Evolutionary conservation across 2,113 vertebrate genomes (phyloP), one percentile per base, ranked within the genome.

Genomic region (Ochotona princeps): DNA sequence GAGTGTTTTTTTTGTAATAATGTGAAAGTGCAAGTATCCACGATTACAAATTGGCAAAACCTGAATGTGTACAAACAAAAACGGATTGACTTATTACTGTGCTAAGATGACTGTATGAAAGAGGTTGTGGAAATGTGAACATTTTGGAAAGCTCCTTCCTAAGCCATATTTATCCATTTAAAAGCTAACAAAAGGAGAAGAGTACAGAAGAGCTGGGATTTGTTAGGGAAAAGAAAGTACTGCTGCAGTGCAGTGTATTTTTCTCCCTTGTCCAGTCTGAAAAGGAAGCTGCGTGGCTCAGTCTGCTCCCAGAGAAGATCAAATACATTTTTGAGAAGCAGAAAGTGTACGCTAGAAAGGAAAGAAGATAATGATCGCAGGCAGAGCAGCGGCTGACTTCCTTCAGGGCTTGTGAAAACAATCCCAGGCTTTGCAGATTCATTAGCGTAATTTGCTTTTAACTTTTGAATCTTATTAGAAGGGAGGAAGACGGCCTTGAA

Each of bases 311-410:
- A 44, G 60, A 79, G 30, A 87, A 92, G 74, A 80, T 83, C 86
- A 91, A 76, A 90, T 80, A 18, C 13, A 83, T 20, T 89, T 93
- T 92, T 83, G 75, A 88, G 83, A 86, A 90, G 54, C 4, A 4
- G 85, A 73, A 90, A 65, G 26, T 60, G 61, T 32, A 8, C 18
- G n/a, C 85, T 57, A 49, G 90, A 60, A 60, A 54, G 60, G 65
- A 73, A 84, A 75, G 85, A 63, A 91, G 70, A 47, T n/a, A 65
- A 6, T 15, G 49, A 65, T 86, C 70, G 23, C 4, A 10, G 0
- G 2, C 69, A 35, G 38, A 65, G 92, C 75, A 93, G 47, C 70
- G 63, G 61, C 17, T 54, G 23, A 60, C 51, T 88, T 35, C 86
- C 95, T 83, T 61, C 14, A 11, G 84, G 47, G 49, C 51, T 90